Conservation (phyloP, 2,797 vertebrate genomes). For the Bradypus variegatus region DNA sequence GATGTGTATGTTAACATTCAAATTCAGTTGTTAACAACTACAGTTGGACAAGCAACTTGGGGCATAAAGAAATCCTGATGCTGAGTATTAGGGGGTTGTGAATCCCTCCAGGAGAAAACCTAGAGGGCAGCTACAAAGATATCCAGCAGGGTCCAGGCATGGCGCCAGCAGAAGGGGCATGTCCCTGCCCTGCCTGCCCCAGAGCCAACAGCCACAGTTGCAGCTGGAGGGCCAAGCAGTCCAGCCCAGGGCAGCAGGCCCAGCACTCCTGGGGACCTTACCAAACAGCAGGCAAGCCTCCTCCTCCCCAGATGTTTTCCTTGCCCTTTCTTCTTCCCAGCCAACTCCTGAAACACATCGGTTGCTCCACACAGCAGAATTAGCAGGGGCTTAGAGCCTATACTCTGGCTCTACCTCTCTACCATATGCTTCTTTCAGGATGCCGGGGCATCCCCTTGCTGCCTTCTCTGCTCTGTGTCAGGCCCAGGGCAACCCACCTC, state of each 20-base stretch:
- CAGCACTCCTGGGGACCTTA: neutral
- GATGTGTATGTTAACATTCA: neutral
- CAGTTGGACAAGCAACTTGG: neutral
- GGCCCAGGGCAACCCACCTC: neutral
- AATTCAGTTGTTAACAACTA: neutral
- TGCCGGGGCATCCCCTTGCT: neutral
- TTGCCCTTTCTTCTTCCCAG: neutral
- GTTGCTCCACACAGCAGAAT: slow-evolving; percentile 27
- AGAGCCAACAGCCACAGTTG: accelerated
- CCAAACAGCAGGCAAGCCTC: neutral
- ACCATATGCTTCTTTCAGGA: neutral
- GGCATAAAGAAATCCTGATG: neutral
- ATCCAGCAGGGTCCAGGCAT: neutral
- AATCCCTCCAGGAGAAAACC: neutral
- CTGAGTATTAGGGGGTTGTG: neutral
- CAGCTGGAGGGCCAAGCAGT: neutral
- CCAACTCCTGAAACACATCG: neutral
- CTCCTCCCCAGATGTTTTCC: neutral
- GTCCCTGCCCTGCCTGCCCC: neutral
- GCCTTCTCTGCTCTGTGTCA: neutral
- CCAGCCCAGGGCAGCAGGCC: neutral
- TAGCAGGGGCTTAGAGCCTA: neutral
- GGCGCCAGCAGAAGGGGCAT: accelerated
- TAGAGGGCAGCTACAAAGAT: neutral
- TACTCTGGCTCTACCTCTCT: neutral